Percentiles rank a stretch among this genome's conserved stretches.
phyloP scores from a whole-genome alignment of 2,888 invertebrate species.

The Drosophila colorata region DNA sequence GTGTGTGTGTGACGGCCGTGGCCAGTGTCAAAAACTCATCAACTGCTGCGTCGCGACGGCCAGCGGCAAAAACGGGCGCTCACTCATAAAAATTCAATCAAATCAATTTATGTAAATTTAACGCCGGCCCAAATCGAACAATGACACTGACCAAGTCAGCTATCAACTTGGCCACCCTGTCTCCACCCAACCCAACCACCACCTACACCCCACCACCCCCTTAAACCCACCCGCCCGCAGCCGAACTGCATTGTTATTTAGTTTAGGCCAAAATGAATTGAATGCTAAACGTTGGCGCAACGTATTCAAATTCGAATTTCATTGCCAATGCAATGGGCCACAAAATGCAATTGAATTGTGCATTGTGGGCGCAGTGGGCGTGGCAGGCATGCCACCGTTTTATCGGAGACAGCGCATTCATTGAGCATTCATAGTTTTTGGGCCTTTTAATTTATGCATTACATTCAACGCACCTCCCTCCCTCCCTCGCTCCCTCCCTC shows the following conservation, averaged over 20 bases:
- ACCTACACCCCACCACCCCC: not conserved
- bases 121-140: slow-evolving; percentile 63
- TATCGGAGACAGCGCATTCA: slow-evolving; percentile 59
- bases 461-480: slow-evolving; percentile 46
- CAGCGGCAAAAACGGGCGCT: slow-evolving; percentile 16
- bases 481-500: not conserved
- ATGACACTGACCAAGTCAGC: slow-evolving; percentile 40
- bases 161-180: slow-evolving; percentile 12
- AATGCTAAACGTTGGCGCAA: slow-evolving; percentile 61
- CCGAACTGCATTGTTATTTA: slow-evolving; percentile 69
- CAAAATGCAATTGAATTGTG: slow-evolving; percentile 32
- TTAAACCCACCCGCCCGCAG: not conserved
- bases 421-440: slow-evolving; percentile 67
- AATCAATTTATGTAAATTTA: slow-evolving; percentile 86
- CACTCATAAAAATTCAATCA: slow-evolving; percentile 85
- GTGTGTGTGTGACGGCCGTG: not conserved
- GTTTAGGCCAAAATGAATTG: slow-evolving; percentile 73
- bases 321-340: slow-evolving; percentile 39
- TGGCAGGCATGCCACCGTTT: slow-evolving; percentile 29
- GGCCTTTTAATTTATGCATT: slow-evolving; percentile 77
- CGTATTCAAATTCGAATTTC: slow-evolving; percentile 48
- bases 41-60: slow-evolving; percentile 33
- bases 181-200: not conserved
- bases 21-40: slow-evolving; percentile 64
- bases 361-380: not conserved